Evolutionary conservation across 2,888 invertebrate species (phyloP).

Genomic region (Hymenopus coronatus): DNA sequence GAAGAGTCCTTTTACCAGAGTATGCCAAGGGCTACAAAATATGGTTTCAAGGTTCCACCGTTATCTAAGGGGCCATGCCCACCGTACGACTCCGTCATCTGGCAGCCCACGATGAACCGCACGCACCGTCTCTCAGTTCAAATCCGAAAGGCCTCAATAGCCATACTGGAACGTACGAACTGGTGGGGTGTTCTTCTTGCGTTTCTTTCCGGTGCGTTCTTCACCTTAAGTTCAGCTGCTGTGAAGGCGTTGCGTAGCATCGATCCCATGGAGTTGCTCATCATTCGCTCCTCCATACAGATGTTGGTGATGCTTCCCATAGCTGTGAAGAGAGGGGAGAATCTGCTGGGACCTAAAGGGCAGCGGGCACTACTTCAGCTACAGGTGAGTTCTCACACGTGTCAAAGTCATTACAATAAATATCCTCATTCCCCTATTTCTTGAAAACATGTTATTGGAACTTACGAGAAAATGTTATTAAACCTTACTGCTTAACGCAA

Average conservation of each 20-base stretch:
- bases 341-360: slow-evolving; percentile 46
- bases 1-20: not conserved
- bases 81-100: not conserved
- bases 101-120: slow-evolving; percentile 18
- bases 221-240: slow-evolving; percentile 49
- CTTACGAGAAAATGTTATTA: not conserved
- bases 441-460: not conserved
- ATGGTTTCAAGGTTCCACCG: not conserved
- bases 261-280: slow-evolving; percentile 49
- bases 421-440: not conserved
- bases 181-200: slow-evolving; percentile 46
- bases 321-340: slow-evolving; percentile 42
- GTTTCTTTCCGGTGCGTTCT: slow-evolving; percentile 50
- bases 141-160: not conserved
- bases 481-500: too few species aligned
- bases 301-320: slow-evolving; percentile 44
- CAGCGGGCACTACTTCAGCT: slow-evolving; percentile 45
- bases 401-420: too few species aligned
- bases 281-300: slow-evolving; percentile 47
- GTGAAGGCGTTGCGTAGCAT: slow-evolving; percentile 48
- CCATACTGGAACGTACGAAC: not conserved
- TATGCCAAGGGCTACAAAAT: not conserved
- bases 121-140: not conserved
- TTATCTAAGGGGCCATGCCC: not conserved
- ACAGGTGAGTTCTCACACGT: slow-evolving; percentile 41